phyloP scores from a whole-genome alignment of 2,797 vertebrate species.

The Cheirogaleus major region DNA sequence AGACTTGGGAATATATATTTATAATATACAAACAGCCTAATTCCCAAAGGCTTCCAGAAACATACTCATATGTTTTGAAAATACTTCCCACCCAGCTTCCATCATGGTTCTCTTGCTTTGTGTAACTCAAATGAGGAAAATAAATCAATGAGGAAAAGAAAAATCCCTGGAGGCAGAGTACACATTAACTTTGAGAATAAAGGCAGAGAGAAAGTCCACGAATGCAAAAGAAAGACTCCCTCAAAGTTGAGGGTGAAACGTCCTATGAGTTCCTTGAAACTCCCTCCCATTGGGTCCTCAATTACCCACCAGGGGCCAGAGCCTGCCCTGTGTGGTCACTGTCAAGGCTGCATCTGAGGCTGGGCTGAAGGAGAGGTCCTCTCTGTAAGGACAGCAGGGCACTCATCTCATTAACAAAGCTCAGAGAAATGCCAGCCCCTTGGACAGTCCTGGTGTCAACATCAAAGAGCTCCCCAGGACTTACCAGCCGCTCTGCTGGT shows the following conservation, averaged over 20 bases:
- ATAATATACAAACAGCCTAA: background rate
- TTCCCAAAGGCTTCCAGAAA: constrained; percentile 28
- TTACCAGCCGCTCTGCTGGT: constrained; percentile 93
- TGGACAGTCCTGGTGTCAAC: constrained; percentile 66
- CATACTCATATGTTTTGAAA: background rate
- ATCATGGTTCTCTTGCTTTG: background rate
- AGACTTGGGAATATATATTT: background rate
- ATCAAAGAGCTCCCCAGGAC: constrained; percentile 84
- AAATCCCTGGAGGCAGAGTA: background rate
- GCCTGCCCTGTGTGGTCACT: constrained; percentile 40
- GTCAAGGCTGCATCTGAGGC: background rate
- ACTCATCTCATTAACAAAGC: constrained; percentile 54
- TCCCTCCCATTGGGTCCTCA: constrained; percentile 23
- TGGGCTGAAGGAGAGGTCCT: background rate
- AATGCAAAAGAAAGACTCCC: background rate
- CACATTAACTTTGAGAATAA: constrained; percentile 8
- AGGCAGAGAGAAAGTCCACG: background rate
- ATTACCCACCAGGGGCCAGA: background rate
- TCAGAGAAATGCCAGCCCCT: constrained; percentile 66
- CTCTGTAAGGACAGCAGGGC: constrained; percentile 1
- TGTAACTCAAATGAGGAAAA: background rate
- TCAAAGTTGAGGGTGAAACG: background rate
- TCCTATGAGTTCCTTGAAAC: background rate
- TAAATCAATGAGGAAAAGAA: background rate
- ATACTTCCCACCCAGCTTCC: background rate